Percentiles rank a stretch among this genome's conserved stretches.
phyloP scores from a whole-genome alignment of 2,888 invertebrate genomes.

The Julus scandinavius region DNA sequence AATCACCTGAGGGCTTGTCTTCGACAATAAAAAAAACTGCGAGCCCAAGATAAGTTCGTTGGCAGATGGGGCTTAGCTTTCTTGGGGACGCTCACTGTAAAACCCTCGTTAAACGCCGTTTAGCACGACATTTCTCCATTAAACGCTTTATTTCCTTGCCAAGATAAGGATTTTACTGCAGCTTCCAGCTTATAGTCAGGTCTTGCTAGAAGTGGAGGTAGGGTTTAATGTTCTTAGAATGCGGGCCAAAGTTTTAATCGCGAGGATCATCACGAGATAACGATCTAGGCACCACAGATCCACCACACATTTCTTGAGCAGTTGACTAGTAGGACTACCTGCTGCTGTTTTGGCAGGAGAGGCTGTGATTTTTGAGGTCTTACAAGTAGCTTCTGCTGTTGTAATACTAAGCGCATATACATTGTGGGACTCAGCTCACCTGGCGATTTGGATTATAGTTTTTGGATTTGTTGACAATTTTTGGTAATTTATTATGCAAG shows the following conservation, averaged over 20 bases:
- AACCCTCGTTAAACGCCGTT: slow-evolving; percentile 1
- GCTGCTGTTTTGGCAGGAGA: too few species aligned
- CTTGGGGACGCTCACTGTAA: background rate
- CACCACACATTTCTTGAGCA: too few species aligned
- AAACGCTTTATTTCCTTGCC: slow-evolving; percentile 2
- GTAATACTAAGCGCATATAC: too few species aligned
- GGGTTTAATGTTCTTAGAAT: background rate
- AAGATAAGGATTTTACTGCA: background rate
- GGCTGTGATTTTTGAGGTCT: too few species aligned
- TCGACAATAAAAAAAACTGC: background rate
- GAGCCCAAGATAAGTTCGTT: background rate
- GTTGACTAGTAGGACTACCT: too few species aligned
- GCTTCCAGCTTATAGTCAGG: background rate
- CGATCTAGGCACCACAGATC: too few species aligned
- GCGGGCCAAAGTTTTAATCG: background rate
- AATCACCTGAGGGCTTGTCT: slow-evolving; percentile 2
- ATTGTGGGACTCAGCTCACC: too few species aligned
- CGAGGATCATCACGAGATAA: background rate
- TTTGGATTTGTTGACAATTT: too few species aligned
- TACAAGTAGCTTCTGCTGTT: too few species aligned
- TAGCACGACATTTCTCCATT: background rate
- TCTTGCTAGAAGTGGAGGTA: background rate
- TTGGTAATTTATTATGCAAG: too few species aligned
- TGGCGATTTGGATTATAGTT: too few species aligned
- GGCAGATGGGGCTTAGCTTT: too few species aligned